A percentile compares a stretch with the other conserved stretches of the same genome.
Evolutionary conservation across 2,888 invertebrate genomes (phyloP).

Genomic region (Notodonta dromedarius): DNA sequence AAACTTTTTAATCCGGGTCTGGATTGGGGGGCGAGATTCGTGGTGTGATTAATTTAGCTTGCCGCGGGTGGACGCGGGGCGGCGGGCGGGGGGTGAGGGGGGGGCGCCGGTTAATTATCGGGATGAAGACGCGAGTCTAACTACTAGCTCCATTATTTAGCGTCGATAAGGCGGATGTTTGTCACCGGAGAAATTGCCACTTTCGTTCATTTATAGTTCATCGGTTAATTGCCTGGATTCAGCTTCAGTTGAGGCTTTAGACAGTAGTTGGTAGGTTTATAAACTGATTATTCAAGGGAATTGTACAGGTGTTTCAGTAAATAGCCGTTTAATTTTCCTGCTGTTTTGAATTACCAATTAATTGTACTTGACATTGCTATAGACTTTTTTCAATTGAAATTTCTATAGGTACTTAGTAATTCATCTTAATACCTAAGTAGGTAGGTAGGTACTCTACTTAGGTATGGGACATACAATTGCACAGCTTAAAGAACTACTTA

Average conservation of each 20-base stretch:
- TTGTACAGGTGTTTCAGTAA: slow-evolving; percentile 31
- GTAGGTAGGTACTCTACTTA: no score
- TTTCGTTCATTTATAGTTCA: slow-evolving; percentile 78
- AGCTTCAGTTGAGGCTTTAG: slow-evolving; percentile 10
- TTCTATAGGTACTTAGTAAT: neutral
- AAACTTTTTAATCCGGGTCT: slow-evolving; percentile 81
- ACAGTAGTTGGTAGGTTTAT: slow-evolving; percentile 16
- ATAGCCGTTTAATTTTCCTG: slow-evolving; percentile 18
- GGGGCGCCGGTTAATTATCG: slow-evolving; percentile 73
- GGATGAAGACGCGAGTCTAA: slow-evolving; percentile 82
- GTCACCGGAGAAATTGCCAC: slow-evolving; percentile 77
- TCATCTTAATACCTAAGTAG: no score
- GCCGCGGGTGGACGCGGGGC: slow-evolving; percentile 46
- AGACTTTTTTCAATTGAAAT: neutral
- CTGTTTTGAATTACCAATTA: slow-evolving; percentile 21
- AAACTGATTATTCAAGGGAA: slow-evolving; percentile 42
- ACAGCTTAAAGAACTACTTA: no score
- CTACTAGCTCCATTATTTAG: slow-evolving; percentile 81
- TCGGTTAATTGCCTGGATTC: slow-evolving; percentile 62
- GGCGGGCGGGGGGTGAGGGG: slow-evolving; percentile 31
- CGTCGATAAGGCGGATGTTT: slow-evolving; percentile 78
- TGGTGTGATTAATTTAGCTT: slow-evolving; percentile 82
- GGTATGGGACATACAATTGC: no score
- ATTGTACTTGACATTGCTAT: slow-evolving; percentile 17
- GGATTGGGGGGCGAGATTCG: slow-evolving; percentile 81